Percentiles rank a stretch among this genome's conserved stretches.
Evolutionary conservation across 2,113 vertebrate genomes (phyloP).

Genomic region (Apodemus sylvaticus): DNA sequence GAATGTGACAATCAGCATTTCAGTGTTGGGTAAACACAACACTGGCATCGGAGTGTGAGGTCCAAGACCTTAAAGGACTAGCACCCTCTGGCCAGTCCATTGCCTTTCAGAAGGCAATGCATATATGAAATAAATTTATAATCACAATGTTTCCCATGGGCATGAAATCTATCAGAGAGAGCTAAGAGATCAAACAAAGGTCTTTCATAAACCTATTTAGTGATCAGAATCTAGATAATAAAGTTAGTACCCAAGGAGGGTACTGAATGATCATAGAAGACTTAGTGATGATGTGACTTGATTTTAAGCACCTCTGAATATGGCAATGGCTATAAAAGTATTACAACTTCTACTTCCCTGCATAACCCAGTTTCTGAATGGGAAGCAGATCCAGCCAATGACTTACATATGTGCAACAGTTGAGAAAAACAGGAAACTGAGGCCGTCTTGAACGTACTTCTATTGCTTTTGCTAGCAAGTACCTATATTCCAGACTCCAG

Average conservation of each 20-base stretch:
- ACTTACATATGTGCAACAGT: neutral
- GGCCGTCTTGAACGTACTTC: neutral
- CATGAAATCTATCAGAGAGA: neutral
- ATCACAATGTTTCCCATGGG: neutral
- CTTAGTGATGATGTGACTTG: fast-evolving
- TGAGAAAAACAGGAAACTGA: neutral
- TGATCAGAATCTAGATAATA: neutral
- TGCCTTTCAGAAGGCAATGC: neutral
- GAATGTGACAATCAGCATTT: neutral
- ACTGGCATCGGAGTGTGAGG: neutral
- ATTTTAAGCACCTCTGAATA: neutral
- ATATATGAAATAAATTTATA: neutral
- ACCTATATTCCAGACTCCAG: neutral
- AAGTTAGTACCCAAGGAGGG: neutral
- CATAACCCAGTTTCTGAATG: neutral
- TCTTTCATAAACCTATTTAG: neutral
- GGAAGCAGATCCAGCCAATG: neutral
- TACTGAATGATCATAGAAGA: neutral
- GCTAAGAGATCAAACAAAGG: neutral
- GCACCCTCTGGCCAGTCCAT: neutral
- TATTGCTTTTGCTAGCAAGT: neutral
- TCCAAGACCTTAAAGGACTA: neutral
- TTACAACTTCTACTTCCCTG: neutral
- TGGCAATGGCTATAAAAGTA: neutral
- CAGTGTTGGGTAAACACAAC: neutral